A percentile compares a stretch with the other conserved stretches of the same genome.
Evolutionary conservation across 2,888 invertebrate species (phyloP).

Genomic region (Perizoma affinitatum): DNA sequence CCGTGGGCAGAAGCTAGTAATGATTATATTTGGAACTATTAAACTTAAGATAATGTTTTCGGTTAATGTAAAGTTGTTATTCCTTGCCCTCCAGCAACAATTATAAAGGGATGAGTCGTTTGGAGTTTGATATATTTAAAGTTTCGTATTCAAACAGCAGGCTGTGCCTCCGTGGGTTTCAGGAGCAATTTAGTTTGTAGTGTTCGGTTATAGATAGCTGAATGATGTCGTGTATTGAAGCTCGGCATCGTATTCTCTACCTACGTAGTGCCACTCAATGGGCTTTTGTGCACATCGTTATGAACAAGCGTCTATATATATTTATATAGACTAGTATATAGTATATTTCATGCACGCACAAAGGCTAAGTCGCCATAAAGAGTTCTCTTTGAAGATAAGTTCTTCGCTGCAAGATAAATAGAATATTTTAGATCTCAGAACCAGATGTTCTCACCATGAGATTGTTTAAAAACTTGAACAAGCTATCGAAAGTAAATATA

Average conservation of each 20-base stretch:
- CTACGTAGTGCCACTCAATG: conserved; percentile 34
- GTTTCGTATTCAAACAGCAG: conserved; percentile 8
- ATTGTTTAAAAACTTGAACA: conserved; percentile 3
- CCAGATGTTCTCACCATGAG: conserved; percentile 5
- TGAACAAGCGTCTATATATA: conserved; percentile 7
- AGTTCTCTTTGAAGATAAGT: conserved; percentile 2
- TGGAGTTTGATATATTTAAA: neutral
- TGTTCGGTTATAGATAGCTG: conserved; percentile 45
- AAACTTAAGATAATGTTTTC: conserved; percentile 23
- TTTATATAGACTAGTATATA: conserved; percentile 15
- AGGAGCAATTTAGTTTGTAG: conserved; percentile 40
- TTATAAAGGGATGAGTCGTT: too few relatives aligned
- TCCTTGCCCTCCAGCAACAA: conserved; percentile 5
- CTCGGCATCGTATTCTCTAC: conserved; percentile 38
- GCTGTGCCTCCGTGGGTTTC: conserved; percentile 33
- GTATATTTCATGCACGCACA: conserved; percentile 2
- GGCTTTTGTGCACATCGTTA: conserved; percentile 8
- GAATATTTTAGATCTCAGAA: conserved; percentile 4
- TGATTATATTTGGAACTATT: conserved; percentile 31
- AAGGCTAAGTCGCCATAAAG: conserved; percentile 4
- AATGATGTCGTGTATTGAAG: conserved; percentile 45
- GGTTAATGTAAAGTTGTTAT: conserved; percentile 24
- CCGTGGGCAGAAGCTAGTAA: too few relatives aligned
- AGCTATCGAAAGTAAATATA: conserved; percentile 12
- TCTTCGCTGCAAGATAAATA: neutral